Conservation (phyloP, 2,888 invertebrate genomes). For the Cerceris ruficornis region DNA sequence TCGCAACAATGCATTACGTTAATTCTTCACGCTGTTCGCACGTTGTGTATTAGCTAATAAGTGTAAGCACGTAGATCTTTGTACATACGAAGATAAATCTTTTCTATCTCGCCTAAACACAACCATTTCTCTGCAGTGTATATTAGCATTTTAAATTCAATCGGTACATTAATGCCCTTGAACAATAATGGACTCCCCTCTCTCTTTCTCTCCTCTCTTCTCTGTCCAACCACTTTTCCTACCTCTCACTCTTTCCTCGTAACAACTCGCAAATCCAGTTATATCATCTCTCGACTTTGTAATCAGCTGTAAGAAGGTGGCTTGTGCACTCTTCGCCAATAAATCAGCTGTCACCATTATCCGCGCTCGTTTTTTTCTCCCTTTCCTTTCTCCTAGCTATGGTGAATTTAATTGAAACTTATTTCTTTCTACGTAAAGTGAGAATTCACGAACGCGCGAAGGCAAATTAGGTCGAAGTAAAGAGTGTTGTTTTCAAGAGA, state of each 20-base stretch:
- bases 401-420: slow-evolving; percentile 42
- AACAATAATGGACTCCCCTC: slow-evolving; percentile 57
- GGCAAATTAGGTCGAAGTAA: too few species aligned
- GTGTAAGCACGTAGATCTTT: background rate
- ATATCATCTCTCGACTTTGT: slow-evolving; percentile 62
- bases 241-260: slow-evolving; percentile 49
- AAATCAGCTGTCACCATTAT: slow-evolving; percentile 30
- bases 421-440: background rate
- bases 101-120: slow-evolving; percentile 15
- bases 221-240: slow-evolving; percentile 2
- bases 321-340: slow-evolving; percentile 25
- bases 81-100: slow-evolving; percentile 20
- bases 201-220: slow-evolving; percentile 39
- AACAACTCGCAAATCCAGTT: slow-evolving; percentile 61
- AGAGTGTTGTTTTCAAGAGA: too few species aligned
- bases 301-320: slow-evolving; percentile 52
- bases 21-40: slow-evolving; percentile 9
- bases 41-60: slow-evolving; percentile 5
- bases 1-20: slow-evolving; percentile 1
- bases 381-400: slow-evolving; percentile 31
- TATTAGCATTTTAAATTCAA: slow-evolving; percentile 67
- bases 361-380: slow-evolving; percentile 6
- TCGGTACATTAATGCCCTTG: slow-evolving; percentile 67
- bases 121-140: slow-evolving; percentile 57
- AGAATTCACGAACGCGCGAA: background rate